Evolutionary conservation across 2,888 invertebrate genomes (phyloP).

Genomic region (Plagodis dolabraria): DNA sequence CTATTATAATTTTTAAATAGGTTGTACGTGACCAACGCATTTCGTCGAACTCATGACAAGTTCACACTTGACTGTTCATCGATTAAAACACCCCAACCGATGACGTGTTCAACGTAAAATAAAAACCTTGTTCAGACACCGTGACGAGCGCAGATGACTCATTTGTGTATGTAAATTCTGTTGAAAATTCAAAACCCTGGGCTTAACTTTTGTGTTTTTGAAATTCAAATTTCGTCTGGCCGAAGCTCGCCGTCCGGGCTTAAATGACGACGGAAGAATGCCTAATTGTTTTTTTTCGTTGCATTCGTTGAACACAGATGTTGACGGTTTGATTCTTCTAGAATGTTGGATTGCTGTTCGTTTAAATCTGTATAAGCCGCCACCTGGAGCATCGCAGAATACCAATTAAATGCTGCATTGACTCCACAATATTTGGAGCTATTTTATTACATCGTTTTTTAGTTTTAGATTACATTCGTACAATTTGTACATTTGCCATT

Average conservation of each 20-base stretch:
- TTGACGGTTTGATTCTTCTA: constrained; percentile 8
- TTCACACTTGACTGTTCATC: constrained; percentile 10
- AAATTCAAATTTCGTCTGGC: constrained; percentile 43
- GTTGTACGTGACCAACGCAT: neutral
- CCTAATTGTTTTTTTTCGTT: constrained; percentile 46
- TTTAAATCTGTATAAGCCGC: neutral
- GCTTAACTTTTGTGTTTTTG: constrained; percentile 44
- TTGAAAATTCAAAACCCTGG: constrained; percentile 50
- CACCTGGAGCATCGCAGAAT: too few relatives aligned
- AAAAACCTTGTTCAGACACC: constrained; percentile 31
- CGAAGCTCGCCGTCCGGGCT: constrained; percentile 32
- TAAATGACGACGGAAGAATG: constrained; percentile 38
- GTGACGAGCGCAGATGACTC: constrained; percentile 63
- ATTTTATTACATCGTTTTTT: too few relatives aligned
- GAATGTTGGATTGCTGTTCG: constrained; percentile 2
- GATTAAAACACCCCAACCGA: constrained; percentile 8
- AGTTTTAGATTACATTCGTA: too few relatives aligned
- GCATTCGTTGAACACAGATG: constrained; percentile 18
- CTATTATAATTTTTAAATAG: too few relatives aligned
- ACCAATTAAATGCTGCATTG: too few relatives aligned
- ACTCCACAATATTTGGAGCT: too few relatives aligned
- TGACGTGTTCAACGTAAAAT: constrained; percentile 20
- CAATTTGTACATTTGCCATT: too few relatives aligned
- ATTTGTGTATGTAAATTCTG: constrained; percentile 66
- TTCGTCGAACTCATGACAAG: neutral